A percentile compares a stretch with the other conserved stretches of the same genome.
Evolutionary conservation across 2,797 vertebrate genomes (phyloP).

Genomic region (Catostomus latipinnis): DNA sequence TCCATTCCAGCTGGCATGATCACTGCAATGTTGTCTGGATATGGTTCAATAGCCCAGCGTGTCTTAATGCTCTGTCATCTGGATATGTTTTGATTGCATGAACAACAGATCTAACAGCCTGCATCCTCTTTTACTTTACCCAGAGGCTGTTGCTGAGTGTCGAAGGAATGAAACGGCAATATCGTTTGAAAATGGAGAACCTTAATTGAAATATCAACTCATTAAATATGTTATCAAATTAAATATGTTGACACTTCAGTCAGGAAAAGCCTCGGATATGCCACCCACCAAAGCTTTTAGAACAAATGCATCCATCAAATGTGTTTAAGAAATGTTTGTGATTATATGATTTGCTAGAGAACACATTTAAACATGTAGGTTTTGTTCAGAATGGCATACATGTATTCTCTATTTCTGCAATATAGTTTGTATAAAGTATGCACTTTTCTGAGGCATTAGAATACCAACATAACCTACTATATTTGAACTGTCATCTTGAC

Average conservation of each 20-base stretch:
- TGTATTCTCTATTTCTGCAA: too few relatives aligned
- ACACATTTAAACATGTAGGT: neutral
- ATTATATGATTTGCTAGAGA: neutral
- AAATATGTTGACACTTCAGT: conserved; percentile 24
- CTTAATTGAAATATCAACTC: neutral
- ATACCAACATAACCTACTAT: neutral
- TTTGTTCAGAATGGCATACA: neutral
- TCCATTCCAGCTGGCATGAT: conserved; percentile 29
- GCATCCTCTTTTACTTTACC: conserved; percentile 11
- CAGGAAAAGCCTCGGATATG: conserved; percentile 16
- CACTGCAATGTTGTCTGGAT: conserved; percentile 21
- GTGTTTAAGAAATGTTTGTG: neutral
- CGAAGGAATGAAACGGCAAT: conserved; percentile 34
- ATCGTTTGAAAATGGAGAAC: neutral
- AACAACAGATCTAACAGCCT: conserved; percentile 32
- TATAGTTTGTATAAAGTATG: too few relatives aligned
- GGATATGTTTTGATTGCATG: conserved; percentile 20
- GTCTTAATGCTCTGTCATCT: conserved; percentile 6
- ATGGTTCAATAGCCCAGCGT: conserved; percentile 8
- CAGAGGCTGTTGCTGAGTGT: conserved; percentile 10
- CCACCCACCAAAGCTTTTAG: conserved; percentile 18
- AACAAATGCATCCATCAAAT: conserved; percentile 19
- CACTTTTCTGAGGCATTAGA: too few relatives aligned
- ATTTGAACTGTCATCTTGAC: too few relatives aligned
- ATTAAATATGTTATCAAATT: neutral